Conservation (phyloP, 2,888 invertebrate species). For the Achlya flavicornis region DNA sequence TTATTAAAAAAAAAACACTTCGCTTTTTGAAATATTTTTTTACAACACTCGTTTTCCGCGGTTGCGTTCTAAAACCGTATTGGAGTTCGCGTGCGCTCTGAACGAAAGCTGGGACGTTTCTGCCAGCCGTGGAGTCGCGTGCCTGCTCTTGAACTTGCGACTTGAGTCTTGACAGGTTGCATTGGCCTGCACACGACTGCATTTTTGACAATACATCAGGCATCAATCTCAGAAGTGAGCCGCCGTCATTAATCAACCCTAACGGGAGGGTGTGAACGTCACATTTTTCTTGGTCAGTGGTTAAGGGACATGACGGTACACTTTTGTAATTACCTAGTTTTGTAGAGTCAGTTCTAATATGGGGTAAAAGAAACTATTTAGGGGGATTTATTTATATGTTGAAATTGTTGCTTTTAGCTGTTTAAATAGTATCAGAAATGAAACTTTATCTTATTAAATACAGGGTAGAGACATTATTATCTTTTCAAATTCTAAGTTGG, state of each 20-base stretch:
- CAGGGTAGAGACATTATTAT: no score
- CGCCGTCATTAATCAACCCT: conserved; percentile 5
- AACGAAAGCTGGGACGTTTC: conserved; percentile 66
- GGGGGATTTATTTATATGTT: not conserved
- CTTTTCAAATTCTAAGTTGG: no score
- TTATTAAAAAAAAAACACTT: conserved; percentile 43
- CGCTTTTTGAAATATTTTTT: conserved; percentile 32
- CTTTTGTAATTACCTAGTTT: not conserved
- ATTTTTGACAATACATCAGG: conserved; percentile 53
- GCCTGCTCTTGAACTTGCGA: conserved; percentile 74
- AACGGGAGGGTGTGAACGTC: conserved; percentile 3
- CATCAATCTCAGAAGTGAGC: conserved; percentile 6
- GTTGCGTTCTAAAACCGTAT: conserved; percentile 12
- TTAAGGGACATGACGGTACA: not conserved
- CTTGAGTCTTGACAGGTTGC: conserved; percentile 66
- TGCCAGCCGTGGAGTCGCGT: conserved; percentile 52
- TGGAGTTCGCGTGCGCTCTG: conserved; percentile 56
- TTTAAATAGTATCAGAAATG: no score
- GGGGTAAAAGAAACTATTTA: not conserved
- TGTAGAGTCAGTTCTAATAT: not conserved
- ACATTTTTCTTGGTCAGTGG: conserved; percentile 2
- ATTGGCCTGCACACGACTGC: conserved; percentile 67
- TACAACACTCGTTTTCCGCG: conserved; percentile 12
- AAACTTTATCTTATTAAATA: no score
- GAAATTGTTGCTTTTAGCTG: no score